Evolutionary conservation across 2,888 invertebrate species (phyloP), one percentile per base, ranked within the genome.

Genomic region (Quadroppia sp.): DNA sequence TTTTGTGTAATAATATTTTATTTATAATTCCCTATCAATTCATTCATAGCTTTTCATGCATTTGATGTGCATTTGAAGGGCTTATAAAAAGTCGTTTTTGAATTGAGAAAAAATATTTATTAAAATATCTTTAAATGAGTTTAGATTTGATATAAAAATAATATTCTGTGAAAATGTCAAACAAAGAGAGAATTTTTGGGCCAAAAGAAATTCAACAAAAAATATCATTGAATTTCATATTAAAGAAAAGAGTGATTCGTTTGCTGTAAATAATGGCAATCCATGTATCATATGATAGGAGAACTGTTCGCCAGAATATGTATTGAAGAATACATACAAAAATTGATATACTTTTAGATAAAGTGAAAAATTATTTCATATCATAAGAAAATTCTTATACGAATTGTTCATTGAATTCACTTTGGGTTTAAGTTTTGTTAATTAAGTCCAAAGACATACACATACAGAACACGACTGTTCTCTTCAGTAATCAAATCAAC

Each of bases 121-220:
- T 50, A 50, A 50, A n/a, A 50, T 50, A 20, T 50, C 50, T 4
- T 20, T 50, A 50, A 50, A 50, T 50, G 50, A 50, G 50, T 50
- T 20, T 4, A 15, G 11, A 50, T 6, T 50, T 50, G n/a, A n/a
- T n/a, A n/a, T n/a, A n/a, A n/a, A n/a, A n/a, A n/a, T n/a, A n/a
- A n/a, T n/a, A n/a, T n/a, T n/a, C n/a, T n/a, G n/a, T n/a, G n/a
- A n/a, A n/a, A n/a, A n/a, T n/a, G n/a, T n/a, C n/a, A n/a, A n/a
- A n/a, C n/a, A n/a, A n/a, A n/a, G n/a, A n/a, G n/a, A n/a, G n/a
- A n/a, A n/a, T n/a, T n/a, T 36, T 36, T 36, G 36, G 36, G 36
- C 4, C 36, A 36, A 36, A 36, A 36, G 4, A n/a, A n/a, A n/a
- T n/a, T n/a, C n/a, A 45, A 45, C 2, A 17, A 15, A 45, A 45